Evolutionary conservation across 2,797 vertebrate genomes (phyloP).

Genomic region (Catharus ustulatus): DNA sequence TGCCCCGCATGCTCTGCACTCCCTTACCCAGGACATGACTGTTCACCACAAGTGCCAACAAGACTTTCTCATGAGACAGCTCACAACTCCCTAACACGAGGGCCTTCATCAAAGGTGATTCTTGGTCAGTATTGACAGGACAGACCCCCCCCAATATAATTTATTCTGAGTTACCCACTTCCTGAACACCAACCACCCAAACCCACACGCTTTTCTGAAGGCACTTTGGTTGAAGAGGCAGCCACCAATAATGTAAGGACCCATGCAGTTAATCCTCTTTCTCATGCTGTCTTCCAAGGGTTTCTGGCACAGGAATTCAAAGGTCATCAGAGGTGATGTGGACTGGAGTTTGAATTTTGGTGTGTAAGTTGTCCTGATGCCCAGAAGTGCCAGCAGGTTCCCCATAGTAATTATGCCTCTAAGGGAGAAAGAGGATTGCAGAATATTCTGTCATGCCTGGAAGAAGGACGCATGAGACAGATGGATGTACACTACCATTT

Average conservation of each 20-base stretch:
- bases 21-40: rapidly evolving
- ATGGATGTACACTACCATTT: rapidly evolving
- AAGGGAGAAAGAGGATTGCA: background rate
- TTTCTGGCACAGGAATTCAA: background rate
- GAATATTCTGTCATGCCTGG: background rate
- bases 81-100: background rate
- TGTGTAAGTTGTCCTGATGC: rapidly evolving
- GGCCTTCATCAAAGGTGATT: background rate
- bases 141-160: background rate
- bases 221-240: background rate
- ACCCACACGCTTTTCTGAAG: rapidly evolving
- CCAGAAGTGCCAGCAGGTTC: background rate
- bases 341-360: background rate
- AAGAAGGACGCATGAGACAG: rapidly evolving
- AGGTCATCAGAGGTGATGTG: background rate
- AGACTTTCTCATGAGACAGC: background rate
- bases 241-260: rapidly evolving
- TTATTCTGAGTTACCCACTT: background rate
- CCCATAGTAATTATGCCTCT: background rate
- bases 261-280: background rate
- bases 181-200: background rate
- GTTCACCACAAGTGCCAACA: background rate
- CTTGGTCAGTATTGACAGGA: background rate
- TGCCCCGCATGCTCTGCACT: background rate
- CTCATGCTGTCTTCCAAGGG: background rate